Conservation (phyloP, 1,140 invertebrate species). For the Meloidogyne hapla region DNA sequence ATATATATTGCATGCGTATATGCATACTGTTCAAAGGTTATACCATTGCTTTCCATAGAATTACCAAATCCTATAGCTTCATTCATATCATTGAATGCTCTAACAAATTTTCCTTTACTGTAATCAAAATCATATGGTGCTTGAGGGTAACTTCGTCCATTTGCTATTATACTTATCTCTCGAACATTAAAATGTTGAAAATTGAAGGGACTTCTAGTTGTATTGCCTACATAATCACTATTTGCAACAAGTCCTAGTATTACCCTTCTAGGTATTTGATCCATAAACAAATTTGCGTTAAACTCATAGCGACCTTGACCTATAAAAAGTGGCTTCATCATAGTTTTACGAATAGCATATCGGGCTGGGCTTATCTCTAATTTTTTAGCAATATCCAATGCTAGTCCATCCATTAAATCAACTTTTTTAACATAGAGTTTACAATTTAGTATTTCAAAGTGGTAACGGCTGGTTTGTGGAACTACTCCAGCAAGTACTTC, state of each 20-base stretch:
- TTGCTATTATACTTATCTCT: conserved; percentile 23
- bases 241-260: conserved; percentile 22
- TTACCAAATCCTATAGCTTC: conserved; percentile 27
- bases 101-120: conserved; percentile 26
- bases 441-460: not conserved
- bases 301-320: conserved; percentile 14
- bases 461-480: not conserved
- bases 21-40: conserved; percentile 11
- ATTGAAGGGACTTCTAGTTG: conserved; percentile 19
- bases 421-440: conserved; percentile 8
- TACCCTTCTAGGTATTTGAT: conserved; percentile 15
- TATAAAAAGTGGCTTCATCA: conserved; percentile 28
- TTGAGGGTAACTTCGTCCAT: conserved; percentile 12
- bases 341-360: conserved; percentile 25
- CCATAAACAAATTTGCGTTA: conserved; percentile 23
- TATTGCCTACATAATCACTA: conserved; percentile 17
- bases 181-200: conserved; percentile 32
- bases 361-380: conserved; percentile 19
- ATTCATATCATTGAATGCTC: conserved; percentile 24
- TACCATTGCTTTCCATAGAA: conserved; percentile 24
- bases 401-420: conserved; percentile 21
- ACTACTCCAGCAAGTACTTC: not conserved
- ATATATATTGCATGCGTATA: not conserved
- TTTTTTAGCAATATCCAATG: conserved; percentile 21
- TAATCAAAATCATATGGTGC: conserved; percentile 26